Evolutionary conservation across 2,113 vertebrate genomes (phyloP), one percentile per base, ranked within the genome.

Genomic region (Pitta sordida): DNA sequence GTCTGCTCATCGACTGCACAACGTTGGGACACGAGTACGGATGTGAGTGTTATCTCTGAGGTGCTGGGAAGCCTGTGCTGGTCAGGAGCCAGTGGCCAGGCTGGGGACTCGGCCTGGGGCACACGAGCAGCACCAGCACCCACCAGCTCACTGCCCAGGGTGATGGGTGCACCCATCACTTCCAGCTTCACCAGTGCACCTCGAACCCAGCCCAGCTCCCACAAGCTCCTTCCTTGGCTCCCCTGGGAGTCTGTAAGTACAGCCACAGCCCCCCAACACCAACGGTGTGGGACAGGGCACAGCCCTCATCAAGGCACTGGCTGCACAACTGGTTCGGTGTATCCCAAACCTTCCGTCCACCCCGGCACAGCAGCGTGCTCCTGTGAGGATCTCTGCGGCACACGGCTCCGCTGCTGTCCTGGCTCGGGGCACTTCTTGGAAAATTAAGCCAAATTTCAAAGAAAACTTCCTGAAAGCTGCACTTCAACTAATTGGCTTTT

Each of bases 381-480:
- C 77, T 46, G 49, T 15, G 39, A 83, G 75, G 39, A 23, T 22
- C 36, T 73, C 87, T 30, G 69, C 36, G 0, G 71, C 67, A 32
- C 88, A 6, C 1, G 0, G 63, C 82, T 62, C 74, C 1, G 1
- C 75, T 2, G 11, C 44, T 6, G 14, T 30, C 91, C 91, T 71
- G 1, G 68, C 86, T 55, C 80, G 0, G 17, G 83, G 60, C 70
- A 2, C 91, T 87, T 89, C 84, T 92, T 87, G 90, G 93, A 95
- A 75, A 56, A 87, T 16, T 71, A 55, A 46, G 13, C 81, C 49
- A 34, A 91, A 88, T 95, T 95, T 95, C 96, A 95, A 96, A 95
- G 96, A 95, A 96, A 96, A 94, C 94, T 95, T 92, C 94, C 87
- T 95, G 94, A 95, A 95, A 95, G 90, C 91, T 84, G 96, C 93